phyloP scores from a whole-genome alignment of 2,797 vertebrate genomes.

The Megalops cyprinoides region DNA sequence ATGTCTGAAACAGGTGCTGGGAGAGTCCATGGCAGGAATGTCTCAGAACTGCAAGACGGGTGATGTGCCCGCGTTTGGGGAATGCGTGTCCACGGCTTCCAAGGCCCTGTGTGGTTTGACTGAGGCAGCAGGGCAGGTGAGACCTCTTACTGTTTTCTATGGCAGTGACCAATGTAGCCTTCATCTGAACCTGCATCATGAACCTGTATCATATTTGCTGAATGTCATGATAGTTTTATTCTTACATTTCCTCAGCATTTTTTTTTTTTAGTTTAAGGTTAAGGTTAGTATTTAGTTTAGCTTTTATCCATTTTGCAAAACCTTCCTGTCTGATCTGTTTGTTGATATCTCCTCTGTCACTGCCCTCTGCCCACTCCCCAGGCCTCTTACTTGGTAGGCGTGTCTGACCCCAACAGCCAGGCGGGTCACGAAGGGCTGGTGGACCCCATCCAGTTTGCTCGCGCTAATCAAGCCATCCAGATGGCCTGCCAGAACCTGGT shows the following conservation, averaged over 20 bases:
- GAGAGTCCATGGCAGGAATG: conserved; percentile 97
- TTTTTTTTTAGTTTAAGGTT: too few relatives aligned
- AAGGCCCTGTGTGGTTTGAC: conserved; percentile 97
- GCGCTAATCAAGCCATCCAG: conserved; percentile 96
- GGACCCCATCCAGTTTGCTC: conserved; percentile 96
- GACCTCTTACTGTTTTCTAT: too few relatives aligned
- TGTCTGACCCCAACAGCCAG: conserved; percentile 97
- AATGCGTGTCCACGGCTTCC: conserved; percentile 93
- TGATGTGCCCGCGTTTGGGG: conserved; percentile 90
- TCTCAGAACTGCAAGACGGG: conserved; percentile 97
- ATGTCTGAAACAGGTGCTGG: conserved; percentile 85
- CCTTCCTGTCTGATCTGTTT: background rate
- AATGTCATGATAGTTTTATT: background rate
- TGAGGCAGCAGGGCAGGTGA: conserved; percentile 95
- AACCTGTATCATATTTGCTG: too few relatives aligned
- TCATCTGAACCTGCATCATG: too few relatives aligned
- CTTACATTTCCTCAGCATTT: background rate
- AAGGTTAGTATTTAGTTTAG: background rate
- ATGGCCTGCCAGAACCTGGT: conserved; percentile 98
- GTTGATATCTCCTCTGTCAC: background rate
- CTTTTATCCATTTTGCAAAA: background rate
- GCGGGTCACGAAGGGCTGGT: conserved; percentile 97
- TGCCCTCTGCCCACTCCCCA: conserved; percentile 53
- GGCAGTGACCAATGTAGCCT: too few relatives aligned
- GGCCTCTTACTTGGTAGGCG: conserved; percentile 95